These are phyloP conservation scores for Cephus pulcher DNA, from an alignment of 2,888 invertebrate genomes.

Conservation along the genomic window DNA sequence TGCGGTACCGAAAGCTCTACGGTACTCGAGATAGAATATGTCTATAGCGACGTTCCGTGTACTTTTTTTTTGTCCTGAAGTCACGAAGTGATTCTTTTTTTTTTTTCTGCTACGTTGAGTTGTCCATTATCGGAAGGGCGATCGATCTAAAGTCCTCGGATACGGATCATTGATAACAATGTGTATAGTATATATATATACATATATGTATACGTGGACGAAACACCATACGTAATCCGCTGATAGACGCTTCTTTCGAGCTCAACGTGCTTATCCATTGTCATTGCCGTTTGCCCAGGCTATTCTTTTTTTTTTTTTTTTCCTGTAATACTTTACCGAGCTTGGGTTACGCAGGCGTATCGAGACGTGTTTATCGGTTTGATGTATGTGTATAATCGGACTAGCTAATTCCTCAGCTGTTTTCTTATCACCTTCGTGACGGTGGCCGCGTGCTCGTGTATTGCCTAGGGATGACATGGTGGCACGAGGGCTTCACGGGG, in stretches of 20 bases:
- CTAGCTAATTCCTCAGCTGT: conserved; percentile 53
- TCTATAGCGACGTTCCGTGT: not conserved
- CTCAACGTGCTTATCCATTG: not conserved
- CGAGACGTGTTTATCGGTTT: not conserved
- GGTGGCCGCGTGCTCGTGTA: conserved; percentile 16
- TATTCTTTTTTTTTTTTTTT: not conserved
- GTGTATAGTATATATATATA: too few species aligned
- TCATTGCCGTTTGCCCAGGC: not conserved
- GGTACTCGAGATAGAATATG: not conserved
- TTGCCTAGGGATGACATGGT: conserved; percentile 10
- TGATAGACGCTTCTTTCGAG: not conserved
- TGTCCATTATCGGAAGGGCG: not conserved
- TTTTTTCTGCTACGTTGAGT: not conserved
- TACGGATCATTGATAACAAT: not conserved
- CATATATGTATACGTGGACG: not conserved
- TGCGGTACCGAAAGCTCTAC: not conserved
- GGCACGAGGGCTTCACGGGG: conserved; percentile 11
- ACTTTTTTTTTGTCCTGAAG: not conserved
- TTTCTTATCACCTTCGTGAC: conserved; percentile 46
- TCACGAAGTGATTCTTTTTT: not conserved
- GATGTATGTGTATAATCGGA: not conserved
- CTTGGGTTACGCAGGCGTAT: conserved; percentile 16
- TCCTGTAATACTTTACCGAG: not conserved
- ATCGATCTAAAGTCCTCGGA: not conserved
- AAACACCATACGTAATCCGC: not conserved